These are phyloP conservation scores for Oriolus oriolus DNA, from an alignment of 2,113 vertebrate genomes.

Conservation along the genomic window DNA sequence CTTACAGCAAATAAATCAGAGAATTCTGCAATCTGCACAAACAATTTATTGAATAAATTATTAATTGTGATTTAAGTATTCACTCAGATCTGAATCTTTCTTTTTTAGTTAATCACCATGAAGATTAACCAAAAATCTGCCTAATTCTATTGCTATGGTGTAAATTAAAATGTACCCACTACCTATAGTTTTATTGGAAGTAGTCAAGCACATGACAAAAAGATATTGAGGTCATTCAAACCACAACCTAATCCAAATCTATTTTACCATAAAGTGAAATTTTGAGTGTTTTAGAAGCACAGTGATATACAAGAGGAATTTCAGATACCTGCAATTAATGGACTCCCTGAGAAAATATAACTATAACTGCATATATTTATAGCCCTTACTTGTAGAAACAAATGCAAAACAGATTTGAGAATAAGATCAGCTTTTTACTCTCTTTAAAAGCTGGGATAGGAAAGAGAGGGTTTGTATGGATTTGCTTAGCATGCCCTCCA, in stretches of 20 bases:
- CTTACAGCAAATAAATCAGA: conserved; percentile 36
- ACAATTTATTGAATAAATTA: conserved; percentile 53
- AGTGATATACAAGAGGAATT: neutral
- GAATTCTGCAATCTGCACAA: conserved; percentile 11
- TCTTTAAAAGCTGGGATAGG: neutral
- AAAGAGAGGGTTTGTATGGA: neutral
- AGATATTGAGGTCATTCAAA: neutral
- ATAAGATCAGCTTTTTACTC: neutral
- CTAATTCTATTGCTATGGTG: neutral
- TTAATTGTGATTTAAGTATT: conserved; percentile 1
- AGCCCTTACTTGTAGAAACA: neutral
- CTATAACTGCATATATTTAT: neutral
- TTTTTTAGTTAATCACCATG: conserved; percentile 2
- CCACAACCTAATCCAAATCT: neutral
- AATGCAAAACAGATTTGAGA: neutral
- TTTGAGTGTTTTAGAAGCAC: neutral
- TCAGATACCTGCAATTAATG: neutral
- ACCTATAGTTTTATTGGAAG: neutral
- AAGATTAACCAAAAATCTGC: neutral
- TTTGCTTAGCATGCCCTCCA: neutral
- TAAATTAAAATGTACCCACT: neutral
- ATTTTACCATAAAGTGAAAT: neutral
- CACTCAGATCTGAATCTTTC: conserved; percentile 2
- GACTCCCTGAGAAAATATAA: neutral
- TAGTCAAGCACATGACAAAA: neutral